Conservation (phyloP, 2,888 invertebrate genomes). For the Emmelina monodactyla region DNA sequence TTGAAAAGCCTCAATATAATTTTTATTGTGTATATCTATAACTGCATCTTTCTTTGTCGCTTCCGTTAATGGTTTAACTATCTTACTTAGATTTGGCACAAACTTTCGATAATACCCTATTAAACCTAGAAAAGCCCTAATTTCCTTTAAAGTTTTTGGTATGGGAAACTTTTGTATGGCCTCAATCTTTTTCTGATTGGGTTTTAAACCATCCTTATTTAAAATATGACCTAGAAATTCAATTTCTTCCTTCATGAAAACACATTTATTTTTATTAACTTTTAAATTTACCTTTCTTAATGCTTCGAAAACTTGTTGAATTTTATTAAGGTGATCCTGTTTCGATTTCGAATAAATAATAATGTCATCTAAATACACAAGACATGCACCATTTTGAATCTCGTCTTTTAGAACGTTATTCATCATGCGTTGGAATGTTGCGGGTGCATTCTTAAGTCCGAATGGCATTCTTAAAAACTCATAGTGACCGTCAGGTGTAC, state of each 20-base stretch:
- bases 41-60: constrained; percentile 6
- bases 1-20: constrained; percentile 7
- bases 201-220: constrained; percentile 15
- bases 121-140: constrained; percentile 22
- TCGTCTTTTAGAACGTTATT: constrained; percentile 2
- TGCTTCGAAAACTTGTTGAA: constrained; percentile 14
- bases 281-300: too few relatives aligned
- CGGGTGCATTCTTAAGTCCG: constrained; percentile 13
- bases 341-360: constrained; percentile 19
- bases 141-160: constrained; percentile 11
- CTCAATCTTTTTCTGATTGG: constrained; percentile 11
- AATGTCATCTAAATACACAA: constrained; percentile 25
- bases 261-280: too few relatives aligned
- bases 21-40: constrained; percentile 4
- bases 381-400: constrained; percentile 12
- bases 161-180: constrained; percentile 14
- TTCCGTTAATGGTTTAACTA: constrained; percentile 14
- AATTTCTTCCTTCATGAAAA: constrained; percentile 15
- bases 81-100: constrained; percentile 19
- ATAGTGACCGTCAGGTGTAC: constrained; percentile 11
- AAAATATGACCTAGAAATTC: constrained; percentile 20
- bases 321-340: constrained; percentile 14
- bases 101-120: constrained; percentile 25
- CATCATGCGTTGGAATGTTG: constrained; percentile 11
- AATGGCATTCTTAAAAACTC: constrained; percentile 15